A percentile compares a stretch with the other conserved stretches of the same genome.
phyloP scores from a whole-genome alignment of 37 sponge, comb jelly and placozoan species.

The Halichondria panicea region DNA sequence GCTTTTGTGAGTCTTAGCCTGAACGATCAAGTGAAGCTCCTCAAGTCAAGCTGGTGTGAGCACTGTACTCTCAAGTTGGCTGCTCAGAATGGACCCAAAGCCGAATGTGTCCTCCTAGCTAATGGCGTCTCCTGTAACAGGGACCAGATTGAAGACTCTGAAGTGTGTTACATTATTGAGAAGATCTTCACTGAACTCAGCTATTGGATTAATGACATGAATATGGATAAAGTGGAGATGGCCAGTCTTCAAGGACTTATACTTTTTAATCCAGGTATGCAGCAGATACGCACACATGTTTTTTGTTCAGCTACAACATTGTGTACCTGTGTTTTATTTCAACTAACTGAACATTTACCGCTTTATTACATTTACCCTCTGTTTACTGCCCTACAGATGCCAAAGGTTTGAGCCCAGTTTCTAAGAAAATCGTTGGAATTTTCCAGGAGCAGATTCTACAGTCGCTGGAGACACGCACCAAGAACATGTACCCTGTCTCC shows the following conservation, averaged over 20 bases:
- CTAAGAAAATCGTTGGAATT: conserved; percentile 59
- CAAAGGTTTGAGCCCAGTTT: conserved; percentile 62
- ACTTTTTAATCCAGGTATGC: conserved; percentile 93
- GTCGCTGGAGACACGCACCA: conserved; percentile 63
- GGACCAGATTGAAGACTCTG: conserved; percentile 72
- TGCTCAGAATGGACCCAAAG: conserved; percentile 62
- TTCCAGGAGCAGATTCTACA: conserved; percentile 76
- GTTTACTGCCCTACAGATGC: conserved; percentile 35
- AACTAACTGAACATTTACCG: neutral
- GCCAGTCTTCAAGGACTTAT: conserved; percentile 81
- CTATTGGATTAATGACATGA: conserved; percentile 71
- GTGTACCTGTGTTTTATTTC: neutral
- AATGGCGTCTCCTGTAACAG: conserved; percentile 55
- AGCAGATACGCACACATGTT: neutral
- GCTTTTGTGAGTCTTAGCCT: conserved; percentile 72
- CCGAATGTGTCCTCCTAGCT: conserved; percentile 64
- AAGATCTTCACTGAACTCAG: conserved; percentile 76
- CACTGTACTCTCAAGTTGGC: conserved; percentile 71
- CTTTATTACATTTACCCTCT: neutral
- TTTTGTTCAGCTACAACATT: neutral
- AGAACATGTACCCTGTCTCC: conserved; percentile 58
- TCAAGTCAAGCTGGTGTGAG: conserved; percentile 85
- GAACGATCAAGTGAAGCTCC: conserved; percentile 87
- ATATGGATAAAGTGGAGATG: conserved; percentile 87
- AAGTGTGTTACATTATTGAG: conserved; percentile 60